These are phyloP conservation scores for Antitype chi DNA, from an alignment of 2,888 invertebrate species.

Conservation along the genomic window DNA sequence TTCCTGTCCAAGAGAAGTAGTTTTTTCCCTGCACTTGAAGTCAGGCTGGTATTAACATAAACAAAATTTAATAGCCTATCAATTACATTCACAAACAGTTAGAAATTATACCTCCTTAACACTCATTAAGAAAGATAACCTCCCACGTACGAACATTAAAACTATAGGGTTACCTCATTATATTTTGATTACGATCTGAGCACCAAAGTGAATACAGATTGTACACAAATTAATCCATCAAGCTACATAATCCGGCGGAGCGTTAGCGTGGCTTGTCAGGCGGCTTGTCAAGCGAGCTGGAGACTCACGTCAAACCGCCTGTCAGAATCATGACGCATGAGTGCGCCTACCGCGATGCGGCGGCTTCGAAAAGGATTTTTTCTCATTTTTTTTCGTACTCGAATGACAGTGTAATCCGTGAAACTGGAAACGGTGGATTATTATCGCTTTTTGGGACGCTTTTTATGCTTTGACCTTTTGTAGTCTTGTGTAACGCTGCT, in stretches of 20 bases:
- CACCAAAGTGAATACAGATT: slow-evolving; percentile 67
- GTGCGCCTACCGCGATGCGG: slow-evolving; percentile 82
- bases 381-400: slow-evolving; percentile 63
- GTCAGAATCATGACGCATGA: slow-evolving; percentile 89
- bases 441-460: slow-evolving; percentile 64
- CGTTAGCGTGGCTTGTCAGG: slow-evolving; percentile 79
- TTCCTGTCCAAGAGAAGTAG: background rate
- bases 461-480: slow-evolving; percentile 64
- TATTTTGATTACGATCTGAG: slow-evolving; percentile 76
- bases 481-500: slow-evolving; percentile 49
- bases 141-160: slow-evolving; percentile 55
- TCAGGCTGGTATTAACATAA: slow-evolving; percentile 22
- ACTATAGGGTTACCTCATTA: slow-evolving; percentile 72
- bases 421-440: slow-evolving; percentile 78
- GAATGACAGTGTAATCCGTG: slow-evolving; percentile 74
- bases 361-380: slow-evolving; percentile 74
- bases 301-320: slow-evolving; percentile 78
- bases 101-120: slow-evolving; percentile 49
- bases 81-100: slow-evolving; percentile 51
- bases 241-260: slow-evolving; percentile 83
- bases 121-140: slow-evolving; percentile 56
- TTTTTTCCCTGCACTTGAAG: background rate
- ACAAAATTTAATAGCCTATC: slow-evolving; percentile 40
- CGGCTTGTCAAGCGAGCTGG: slow-evolving; percentile 80
- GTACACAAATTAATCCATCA: slow-evolving; percentile 88